Conservation (phyloP, 1,140 invertebrate genomes). For the Theocolax elegans region DNA sequence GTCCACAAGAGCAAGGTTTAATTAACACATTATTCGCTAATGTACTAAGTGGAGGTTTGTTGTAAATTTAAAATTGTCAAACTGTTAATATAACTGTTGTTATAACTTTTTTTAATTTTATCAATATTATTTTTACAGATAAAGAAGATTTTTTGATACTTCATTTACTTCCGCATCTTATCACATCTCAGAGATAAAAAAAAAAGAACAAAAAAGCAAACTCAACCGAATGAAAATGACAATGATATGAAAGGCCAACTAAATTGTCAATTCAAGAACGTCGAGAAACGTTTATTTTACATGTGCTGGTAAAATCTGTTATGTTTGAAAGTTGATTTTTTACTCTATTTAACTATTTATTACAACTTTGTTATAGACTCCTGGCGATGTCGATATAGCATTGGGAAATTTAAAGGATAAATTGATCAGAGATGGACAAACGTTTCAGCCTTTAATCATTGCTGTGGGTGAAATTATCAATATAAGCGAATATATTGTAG, state of each 20-base stretch:
- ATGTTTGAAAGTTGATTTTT: neutral
- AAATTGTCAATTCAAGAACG: neutral
- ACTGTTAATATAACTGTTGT: too few species aligned
- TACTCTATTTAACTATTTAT: neutral
- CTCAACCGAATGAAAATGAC: neutral
- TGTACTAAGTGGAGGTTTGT: too few species aligned
- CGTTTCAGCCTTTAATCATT: conserved; percentile 19
- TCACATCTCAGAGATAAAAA: neutral
- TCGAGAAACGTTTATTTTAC: conserved; percentile 3
- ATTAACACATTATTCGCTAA: too few species aligned
- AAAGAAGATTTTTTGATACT: conserved; percentile 1
- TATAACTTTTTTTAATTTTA: too few species aligned
- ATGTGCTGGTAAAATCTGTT: neutral
- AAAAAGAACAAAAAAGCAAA: neutral
- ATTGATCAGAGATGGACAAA: neutral
- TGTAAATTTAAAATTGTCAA: too few species aligned
- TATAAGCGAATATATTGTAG: neutral
- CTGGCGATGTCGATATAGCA: neutral
- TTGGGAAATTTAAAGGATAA: conserved; percentile 1
- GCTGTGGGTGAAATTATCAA: conserved; percentile 9
- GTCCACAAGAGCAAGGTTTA: too few species aligned
- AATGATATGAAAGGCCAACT: neutral
- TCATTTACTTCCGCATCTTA: neutral
- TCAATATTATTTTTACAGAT: neutral
- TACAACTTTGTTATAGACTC: neutral